Evolutionary conservation across 2,888 invertebrate genomes (phyloP).

Genomic region (Drosophila pseudotalamancana): DNA sequence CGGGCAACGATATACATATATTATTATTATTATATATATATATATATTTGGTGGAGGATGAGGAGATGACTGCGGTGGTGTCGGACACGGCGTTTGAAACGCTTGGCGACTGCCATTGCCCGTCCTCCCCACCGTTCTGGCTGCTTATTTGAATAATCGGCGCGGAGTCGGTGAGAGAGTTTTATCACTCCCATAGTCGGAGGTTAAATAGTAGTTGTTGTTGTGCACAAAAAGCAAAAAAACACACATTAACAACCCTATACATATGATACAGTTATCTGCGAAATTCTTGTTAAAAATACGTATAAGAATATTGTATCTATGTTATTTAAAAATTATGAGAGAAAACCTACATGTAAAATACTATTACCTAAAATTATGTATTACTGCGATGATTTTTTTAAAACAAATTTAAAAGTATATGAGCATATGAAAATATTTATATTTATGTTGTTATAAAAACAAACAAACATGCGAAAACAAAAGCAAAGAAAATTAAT

Average conservation of each 20-base stretch:
- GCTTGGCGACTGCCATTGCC: conserved; percentile 34
- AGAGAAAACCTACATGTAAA: conserved; percentile 65
- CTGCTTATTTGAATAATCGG: conserved; percentile 73
- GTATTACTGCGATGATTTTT: conserved; percentile 72
- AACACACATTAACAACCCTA: conserved; percentile 27
- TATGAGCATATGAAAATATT: conserved; percentile 63
- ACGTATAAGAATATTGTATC: conserved; percentile 64
- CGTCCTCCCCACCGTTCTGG: conserved; percentile 28
- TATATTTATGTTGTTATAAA: conserved; percentile 79
- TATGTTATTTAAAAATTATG: conserved; percentile 67
- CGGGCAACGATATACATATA: conserved; percentile 12
- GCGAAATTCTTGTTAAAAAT: conserved; percentile 78
- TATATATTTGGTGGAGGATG: conserved; percentile 20
- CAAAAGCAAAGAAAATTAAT: conserved; percentile 28
- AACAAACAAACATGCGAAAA: conserved; percentile 43
- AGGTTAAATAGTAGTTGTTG: conserved; percentile 79
- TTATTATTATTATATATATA: background rate
- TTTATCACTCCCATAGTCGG: conserved; percentile 77
- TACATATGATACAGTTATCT: conserved; percentile 46
- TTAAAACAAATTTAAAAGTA: conserved; percentile 61
- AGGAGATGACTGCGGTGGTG: conserved; percentile 34
- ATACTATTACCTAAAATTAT: conserved; percentile 70
- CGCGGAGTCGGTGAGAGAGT: conserved; percentile 79
- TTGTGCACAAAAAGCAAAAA: conserved; percentile 71
- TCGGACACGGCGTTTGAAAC: conserved; percentile 63